Evolutionary conservation across 2,888 invertebrate species (phyloP).

Genomic region (Phyto melanocephala): DNA sequence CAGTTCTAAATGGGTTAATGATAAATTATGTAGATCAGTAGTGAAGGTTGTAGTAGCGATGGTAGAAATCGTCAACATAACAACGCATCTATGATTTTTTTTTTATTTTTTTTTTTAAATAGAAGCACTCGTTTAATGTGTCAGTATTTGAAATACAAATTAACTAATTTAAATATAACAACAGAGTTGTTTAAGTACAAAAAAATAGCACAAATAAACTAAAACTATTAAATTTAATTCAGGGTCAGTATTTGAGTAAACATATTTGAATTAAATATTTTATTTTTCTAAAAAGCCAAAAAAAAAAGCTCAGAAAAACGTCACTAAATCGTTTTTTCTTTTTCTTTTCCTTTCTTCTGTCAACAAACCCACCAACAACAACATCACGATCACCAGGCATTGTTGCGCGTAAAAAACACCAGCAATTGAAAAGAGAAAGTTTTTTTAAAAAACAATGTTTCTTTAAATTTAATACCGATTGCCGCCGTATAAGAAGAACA

Average conservation of each 20-base stretch:
- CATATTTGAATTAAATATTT: neutral
- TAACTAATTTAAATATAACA: neutral
- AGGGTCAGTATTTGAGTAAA: slow-evolving; percentile 8
- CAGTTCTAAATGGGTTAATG: neutral
- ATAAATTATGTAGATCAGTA: slow-evolving; percentile 37
- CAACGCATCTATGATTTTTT: neutral
- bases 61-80: neutral
- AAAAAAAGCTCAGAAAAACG: neutral
- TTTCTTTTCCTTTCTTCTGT: too few species aligned
- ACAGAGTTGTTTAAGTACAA: neutral
- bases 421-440: slow-evolving; percentile 61
- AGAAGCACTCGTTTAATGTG: neutral
- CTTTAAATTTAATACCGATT: slow-evolving; percentile 20
- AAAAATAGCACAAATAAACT: neutral
- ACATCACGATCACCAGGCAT: neutral
- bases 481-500: neutral
- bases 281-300: neutral
- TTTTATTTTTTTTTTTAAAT: neutral
- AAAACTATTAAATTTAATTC: neutral
- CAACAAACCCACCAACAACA: slow-evolving; percentile 1
- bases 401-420: neutral
- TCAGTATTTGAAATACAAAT: neutral
- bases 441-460: slow-evolving; percentile 16
- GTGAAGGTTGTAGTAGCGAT: neutral
- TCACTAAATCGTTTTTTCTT: neutral